phyloP scores from a whole-genome alignment of 2,797 vertebrate genomes.

The Rhinogobio ventralis region DNA sequence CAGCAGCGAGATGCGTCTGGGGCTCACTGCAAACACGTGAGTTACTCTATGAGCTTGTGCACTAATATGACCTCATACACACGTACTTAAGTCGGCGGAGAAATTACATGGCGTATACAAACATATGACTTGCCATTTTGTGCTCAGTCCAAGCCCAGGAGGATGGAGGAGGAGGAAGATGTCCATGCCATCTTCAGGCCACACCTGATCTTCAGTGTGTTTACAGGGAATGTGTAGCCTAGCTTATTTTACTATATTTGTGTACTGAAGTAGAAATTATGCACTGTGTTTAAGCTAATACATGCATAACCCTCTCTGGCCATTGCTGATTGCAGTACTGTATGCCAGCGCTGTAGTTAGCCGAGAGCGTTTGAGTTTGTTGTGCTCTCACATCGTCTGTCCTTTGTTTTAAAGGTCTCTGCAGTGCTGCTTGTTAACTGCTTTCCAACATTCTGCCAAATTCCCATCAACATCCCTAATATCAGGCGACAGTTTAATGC shows the following conservation, averaged over 20 bases:
- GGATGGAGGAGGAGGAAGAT: not conserved
- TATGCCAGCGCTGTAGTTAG: not conserved
- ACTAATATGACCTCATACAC: not conserved
- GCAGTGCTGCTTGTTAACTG: constrained; percentile 11
- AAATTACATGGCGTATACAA: not conserved
- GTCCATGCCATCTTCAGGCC: not conserved
- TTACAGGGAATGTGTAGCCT: constrained; percentile 21
- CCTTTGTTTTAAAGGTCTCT: constrained; percentile 27
- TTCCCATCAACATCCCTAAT: constrained; percentile 26
- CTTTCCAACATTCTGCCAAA: constrained; percentile 24
- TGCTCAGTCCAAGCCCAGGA: not conserved
- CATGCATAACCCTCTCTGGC: not conserved
- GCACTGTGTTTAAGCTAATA: not conserved
- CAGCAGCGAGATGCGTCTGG: constrained; percentile 18
- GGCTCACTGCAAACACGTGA: not conserved
- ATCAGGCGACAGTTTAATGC: constrained; percentile 20
- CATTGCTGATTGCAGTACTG: constrained; percentile 2
- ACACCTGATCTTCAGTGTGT: constrained; percentile 9
- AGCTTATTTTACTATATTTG: constrained; percentile 29
- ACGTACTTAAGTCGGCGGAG: not conserved
- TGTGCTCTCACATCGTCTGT: constrained; percentile 30
- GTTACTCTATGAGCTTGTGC: not conserved
- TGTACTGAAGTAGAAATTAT: not conserved
- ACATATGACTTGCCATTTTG: not conserved
- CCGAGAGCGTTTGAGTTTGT: constrained; percentile 21